Evolutionary conservation across 2,888 invertebrate species (phyloP).

Genomic region (Blera fallax): DNA sequence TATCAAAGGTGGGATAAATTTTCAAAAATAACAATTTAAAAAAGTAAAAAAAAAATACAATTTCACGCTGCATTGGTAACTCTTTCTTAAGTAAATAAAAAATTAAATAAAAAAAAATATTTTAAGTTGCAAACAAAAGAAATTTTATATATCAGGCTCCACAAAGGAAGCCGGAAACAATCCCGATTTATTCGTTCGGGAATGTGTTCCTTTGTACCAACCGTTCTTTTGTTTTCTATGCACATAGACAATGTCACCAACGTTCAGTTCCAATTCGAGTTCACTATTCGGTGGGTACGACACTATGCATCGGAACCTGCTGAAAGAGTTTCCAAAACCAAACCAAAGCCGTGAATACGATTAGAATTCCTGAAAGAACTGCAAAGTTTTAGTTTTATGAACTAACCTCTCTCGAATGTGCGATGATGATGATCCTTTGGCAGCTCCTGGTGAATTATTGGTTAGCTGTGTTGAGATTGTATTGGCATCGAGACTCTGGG

Average conservation of each 20-base stretch:
- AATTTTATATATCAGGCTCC: constrained; percentile 83
- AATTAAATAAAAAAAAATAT: constrained; percentile 5
- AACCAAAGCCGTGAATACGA: constrained; percentile 7
- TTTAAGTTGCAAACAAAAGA: background rate
- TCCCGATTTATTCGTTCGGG: constrained; percentile 95
- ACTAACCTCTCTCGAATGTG: constrained; percentile 81
- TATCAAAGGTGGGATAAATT: constrained; percentile 36
- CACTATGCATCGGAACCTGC: constrained; percentile 93
- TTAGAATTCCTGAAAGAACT: constrained; percentile 40
- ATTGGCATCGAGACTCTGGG: constrained; percentile 91
- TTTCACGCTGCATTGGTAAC: background rate
- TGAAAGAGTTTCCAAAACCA: constrained; percentile 65
- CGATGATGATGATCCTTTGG: constrained; percentile 77
- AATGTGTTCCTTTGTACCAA: constrained; percentile 96
- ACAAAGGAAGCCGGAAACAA: constrained; percentile 97
- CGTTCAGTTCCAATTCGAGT: constrained; percentile 93
- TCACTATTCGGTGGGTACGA: constrained; percentile 97
- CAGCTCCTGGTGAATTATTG: constrained; percentile 70
- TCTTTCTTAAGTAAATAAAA: constrained; percentile 1
- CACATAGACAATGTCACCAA: constrained; percentile 95
- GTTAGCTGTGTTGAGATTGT: constrained; percentile 76
- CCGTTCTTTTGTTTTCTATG: constrained; percentile 96
- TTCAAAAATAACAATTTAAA: constrained; percentile 7
- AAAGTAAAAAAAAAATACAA: constrained; percentile 4
- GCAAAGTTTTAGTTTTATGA: constrained; percentile 24